phyloP scores from a whole-genome alignment of 2,797 vertebrate genomes.

The Falco naumanni region DNA sequence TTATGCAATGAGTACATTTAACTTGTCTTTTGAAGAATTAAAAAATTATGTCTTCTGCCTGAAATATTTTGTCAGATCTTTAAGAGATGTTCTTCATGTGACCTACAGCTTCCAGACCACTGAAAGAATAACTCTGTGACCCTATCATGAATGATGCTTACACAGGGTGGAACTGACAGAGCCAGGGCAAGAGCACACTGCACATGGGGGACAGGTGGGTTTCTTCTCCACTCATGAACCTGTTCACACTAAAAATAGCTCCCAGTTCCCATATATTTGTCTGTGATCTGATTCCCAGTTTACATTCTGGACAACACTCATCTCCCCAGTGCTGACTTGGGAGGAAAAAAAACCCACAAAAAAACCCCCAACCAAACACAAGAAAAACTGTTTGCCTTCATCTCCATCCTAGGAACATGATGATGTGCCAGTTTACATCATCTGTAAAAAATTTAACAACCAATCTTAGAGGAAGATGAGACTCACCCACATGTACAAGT shows the following conservation, averaged over 20 bases:
- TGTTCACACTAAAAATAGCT: conserved; percentile 51
- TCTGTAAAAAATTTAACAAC: conserved; percentile 23
- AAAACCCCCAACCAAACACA: not conserved
- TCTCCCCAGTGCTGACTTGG: not conserved
- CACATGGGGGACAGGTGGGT: not conserved
- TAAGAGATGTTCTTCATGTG: conserved; percentile 58
- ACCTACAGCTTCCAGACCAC: conserved; percentile 62
- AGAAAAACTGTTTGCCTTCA: not conserved
- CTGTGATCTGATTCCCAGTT: not conserved
- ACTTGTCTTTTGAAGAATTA: conserved; percentile 73
- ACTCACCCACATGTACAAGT: not conserved
- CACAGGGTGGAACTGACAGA: not conserved
- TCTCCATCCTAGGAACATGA: conserved; percentile 6
- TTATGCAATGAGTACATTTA: conserved; percentile 77
- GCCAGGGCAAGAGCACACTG: not conserved
- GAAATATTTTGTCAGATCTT: conserved; percentile 67
- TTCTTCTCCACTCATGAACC: conserved; percentile 17
- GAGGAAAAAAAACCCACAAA: not conserved
- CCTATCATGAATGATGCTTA: conserved; percentile 32
- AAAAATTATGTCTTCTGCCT: conserved; percentile 75
- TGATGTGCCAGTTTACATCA: conserved; percentile 14
- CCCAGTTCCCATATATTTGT: not conserved
- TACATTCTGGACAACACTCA: not conserved
- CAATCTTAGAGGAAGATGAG: conserved; percentile 6
- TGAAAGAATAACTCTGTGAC: conserved; percentile 49